Conservation (phyloP, 2,888 invertebrate genomes). For the Archips xylosteana region DNA sequence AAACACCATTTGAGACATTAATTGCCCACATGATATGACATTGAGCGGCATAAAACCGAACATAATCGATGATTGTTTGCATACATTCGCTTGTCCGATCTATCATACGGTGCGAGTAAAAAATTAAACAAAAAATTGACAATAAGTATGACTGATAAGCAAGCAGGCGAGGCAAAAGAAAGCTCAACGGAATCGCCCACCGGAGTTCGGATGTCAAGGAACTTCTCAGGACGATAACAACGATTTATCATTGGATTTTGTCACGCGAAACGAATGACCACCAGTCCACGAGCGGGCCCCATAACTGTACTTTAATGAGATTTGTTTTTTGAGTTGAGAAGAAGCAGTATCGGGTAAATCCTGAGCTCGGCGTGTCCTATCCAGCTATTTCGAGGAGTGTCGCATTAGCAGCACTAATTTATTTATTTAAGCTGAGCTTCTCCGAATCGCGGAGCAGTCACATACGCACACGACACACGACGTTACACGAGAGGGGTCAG, state of each 20-base stretch:
- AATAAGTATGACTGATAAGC: conserved; percentile 43
- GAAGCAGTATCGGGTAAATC: conserved; percentile 32
- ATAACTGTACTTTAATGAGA: conserved; percentile 69
- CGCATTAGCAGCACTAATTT: conserved; percentile 36
- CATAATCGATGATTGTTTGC: conserved; percentile 58
- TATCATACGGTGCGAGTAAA: conserved; percentile 59
- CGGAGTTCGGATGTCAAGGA: conserved; percentile 64
- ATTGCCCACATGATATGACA: conserved; percentile 36
- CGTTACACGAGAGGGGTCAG: conserved; percentile 48
- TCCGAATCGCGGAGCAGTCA: conserved; percentile 43
- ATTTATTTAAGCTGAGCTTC: conserved; percentile 43
- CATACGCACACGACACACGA: too few species aligned
- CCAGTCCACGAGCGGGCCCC: conserved; percentile 57
- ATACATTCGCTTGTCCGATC: conserved; percentile 59
- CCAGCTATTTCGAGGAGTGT: conserved; percentile 22
- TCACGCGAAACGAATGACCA: conserved; percentile 60
- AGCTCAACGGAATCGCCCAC: conserved; percentile 53
- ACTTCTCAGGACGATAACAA: conserved; percentile 63
- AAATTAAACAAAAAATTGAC: conserved; percentile 40
- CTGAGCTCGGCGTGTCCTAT: conserved; percentile 17
- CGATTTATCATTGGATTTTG: conserved; percentile 79
- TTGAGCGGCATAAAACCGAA: conserved; percentile 55
- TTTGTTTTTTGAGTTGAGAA: conserved; percentile 49
- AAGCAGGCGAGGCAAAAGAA: conserved; percentile 15
- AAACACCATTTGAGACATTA: conserved; percentile 59